A percentile compares a stretch with the other conserved stretches of the same genome.
These are phyloP conservation scores for Tetranychus urticae DNA, from an alignment of 1,140 invertebrate genomes.

Conservation along the genomic window DNA sequence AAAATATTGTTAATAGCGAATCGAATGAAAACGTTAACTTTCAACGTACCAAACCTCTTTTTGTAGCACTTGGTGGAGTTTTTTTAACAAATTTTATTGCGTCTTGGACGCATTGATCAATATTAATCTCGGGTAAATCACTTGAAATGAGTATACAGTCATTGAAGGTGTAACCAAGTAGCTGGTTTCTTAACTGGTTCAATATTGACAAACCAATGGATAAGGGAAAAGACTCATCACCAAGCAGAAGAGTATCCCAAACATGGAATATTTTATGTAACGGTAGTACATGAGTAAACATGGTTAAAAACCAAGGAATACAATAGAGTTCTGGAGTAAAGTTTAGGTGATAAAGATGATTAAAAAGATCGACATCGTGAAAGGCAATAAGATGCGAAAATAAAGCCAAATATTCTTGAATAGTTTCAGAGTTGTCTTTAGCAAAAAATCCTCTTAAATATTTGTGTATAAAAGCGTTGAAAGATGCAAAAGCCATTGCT, in stretches of 20 bases:
- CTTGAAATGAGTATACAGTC: conserved; percentile 92
- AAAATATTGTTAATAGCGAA: neutral
- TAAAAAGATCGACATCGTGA: conserved; percentile 73
- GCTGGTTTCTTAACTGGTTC: conserved; percentile 53
- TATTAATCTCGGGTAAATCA: conserved; percentile 90
- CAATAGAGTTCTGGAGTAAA: conserved; percentile 96
- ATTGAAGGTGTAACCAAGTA: conserved; percentile 76
- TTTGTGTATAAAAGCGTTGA: conserved; percentile 80
- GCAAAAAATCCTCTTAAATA: conserved; percentile 93
- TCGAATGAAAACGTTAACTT: neutral
- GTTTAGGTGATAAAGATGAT: conserved; percentile 70
- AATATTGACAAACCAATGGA: conserved; percentile 84
- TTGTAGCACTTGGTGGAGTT: conserved; percentile 40
- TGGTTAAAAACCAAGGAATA: conserved; percentile 98
- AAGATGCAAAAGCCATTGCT: conserved; percentile 76
- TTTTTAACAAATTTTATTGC: conserved; percentile 59
- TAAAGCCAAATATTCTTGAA: conserved; percentile 90
- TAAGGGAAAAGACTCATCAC: conserved; percentile 76
- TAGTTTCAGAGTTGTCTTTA: conserved; percentile 90
- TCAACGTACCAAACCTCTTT: conserved; percentile 5
- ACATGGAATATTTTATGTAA: conserved; percentile 92
- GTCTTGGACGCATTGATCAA: conserved; percentile 69
- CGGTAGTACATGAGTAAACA: conserved; percentile 82
- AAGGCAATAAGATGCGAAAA: conserved; percentile 89
- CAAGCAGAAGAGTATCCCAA: conserved; percentile 86